Conservation (phyloP, 35 echinoderm and acorn worm species). For the Chiridota heheva region DNA sequence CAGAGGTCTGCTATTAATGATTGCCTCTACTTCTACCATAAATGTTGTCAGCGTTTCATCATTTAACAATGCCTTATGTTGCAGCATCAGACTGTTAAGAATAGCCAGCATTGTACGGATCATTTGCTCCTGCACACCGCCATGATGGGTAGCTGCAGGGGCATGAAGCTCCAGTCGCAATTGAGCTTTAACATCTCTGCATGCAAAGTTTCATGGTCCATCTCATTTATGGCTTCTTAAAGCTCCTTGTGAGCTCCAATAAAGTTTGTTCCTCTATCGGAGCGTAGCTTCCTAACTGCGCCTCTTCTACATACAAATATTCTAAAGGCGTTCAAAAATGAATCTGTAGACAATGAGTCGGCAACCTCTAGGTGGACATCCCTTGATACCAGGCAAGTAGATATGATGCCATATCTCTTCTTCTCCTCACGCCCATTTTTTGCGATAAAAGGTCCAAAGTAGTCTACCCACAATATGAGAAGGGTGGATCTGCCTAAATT, state of each 20-base stretch:
- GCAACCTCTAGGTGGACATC: conserved; percentile 1
- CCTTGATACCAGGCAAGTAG: conserved; percentile 19
- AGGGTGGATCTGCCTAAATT: conserved; percentile 44
- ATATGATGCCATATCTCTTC: conserved; percentile 62
- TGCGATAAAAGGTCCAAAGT: conserved; percentile 44
- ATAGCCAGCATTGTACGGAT: conserved; percentile 22
- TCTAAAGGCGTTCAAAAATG: conserved; percentile 1
- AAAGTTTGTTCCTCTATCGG: conserved; percentile 30
- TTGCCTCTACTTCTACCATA: conserved; percentile 48
- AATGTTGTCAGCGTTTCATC: conserved; percentile 50
- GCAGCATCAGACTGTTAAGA: conserved; percentile 5
- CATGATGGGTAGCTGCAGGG: no score
- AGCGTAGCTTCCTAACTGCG: not conserved
- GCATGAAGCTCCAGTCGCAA: conserved; percentile 39
- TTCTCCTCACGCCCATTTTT: conserved; percentile 49
- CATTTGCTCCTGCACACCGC: conserved; percentile 30
- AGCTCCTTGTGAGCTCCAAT: conserved; percentile 24
- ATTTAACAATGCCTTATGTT: conserved; percentile 33
- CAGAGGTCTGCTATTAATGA: conserved; percentile 54
- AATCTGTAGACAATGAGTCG: conserved; percentile 1
- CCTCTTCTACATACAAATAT: not conserved
- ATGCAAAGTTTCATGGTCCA: conserved; percentile 5
- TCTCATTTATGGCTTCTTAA: conserved; percentile 1
- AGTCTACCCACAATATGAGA: conserved; percentile 56
- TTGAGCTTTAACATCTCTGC: not conserved